Base-by-base conservation (phyloP, 2,113 vertebrate genomes). In the Perca fluviatilis region DNA sequence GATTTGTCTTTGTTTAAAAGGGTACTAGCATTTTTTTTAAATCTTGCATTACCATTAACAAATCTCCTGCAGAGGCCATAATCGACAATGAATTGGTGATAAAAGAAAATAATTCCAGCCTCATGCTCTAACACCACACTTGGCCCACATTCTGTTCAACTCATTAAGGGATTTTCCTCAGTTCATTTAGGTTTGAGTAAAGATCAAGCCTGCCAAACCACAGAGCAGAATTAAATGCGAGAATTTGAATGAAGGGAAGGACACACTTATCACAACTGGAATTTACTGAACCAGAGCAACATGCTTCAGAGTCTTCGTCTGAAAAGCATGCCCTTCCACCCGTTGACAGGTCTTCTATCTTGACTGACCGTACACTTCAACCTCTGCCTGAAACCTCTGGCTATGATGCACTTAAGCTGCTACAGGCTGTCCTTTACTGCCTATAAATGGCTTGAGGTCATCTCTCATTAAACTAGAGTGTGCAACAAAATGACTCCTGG, bases 401-500 rank as follows among this genome's bases (percentile, higher is more conserved):
- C 74, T 88, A 88, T 80, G 76, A 85, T 86, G 74, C 69, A 82
- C 86, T 91, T 67, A 89, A 91, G 88, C 88, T 82, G 77, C 80
- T 77, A 61, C 78, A 80, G 60, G 75, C 73, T 82, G 83, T 91
- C 79, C 69, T 93, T 93, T 88, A 94, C 74, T 33, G 89, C 86
- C 91, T 80, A 63, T 91, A 90, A 95, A 95, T 91, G 82, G 79
- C 88, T 90, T 62, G 40, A 93, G 90, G 92, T 93, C 94, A 91
- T 93, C 80, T 86, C 79, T 86, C 90, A 89, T 94, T 92, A 93
- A 93, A 88, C 71, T 30, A 77, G 77, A 87, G 86, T 80, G 86
- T 83, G 86, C 73, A 77, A 86, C 86, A 86, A 89, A 91, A 92
- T 85, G 82, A 81, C 74, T 89, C 33, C 79, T 71, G 90, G 87